phyloP scores from a whole-genome alignment of 2,888 invertebrate genomes.

The Conops quadrifasciatus region DNA sequence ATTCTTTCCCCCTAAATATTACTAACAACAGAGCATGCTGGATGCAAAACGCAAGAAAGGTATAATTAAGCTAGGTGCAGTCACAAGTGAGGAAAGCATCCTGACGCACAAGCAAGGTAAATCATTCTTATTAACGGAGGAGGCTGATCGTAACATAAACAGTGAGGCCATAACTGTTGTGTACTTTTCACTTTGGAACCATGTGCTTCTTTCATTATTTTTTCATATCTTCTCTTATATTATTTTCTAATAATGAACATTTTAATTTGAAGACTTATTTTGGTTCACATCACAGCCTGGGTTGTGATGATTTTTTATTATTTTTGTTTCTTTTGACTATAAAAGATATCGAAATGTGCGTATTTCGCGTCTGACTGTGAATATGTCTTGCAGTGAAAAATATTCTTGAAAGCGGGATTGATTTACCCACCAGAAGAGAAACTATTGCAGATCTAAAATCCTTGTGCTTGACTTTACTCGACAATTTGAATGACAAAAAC shows the following conservation, averaged over 20 bases:
- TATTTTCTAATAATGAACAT: no score
- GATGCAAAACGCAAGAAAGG: conserved; percentile 79
- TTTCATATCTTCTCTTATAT: no score
- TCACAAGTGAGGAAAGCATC: conserved; percentile 69
- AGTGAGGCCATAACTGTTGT: conserved; percentile 27
- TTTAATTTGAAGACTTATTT: no score
- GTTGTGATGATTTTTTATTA: no score
- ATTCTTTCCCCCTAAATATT: conserved; percentile 7
- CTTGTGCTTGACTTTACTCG: conserved; percentile 80
- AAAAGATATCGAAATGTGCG: no score
- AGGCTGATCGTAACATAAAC: conserved; percentile 3
- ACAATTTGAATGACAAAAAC: conserved; percentile 86
- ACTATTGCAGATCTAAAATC: conserved; percentile 81
- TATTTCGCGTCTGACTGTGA: no score
- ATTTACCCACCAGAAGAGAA: conserved; percentile 70
- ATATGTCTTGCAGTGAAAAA: conserved; percentile 71
- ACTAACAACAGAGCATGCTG: conserved; percentile 69
- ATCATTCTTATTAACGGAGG: conserved; percentile 23
- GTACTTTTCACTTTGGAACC: conserved; percentile 25
- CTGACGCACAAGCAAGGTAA: conserved; percentile 85
- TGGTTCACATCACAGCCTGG: no score
- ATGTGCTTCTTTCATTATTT: conserved; percentile 23
- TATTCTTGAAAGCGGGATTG: conserved; percentile 74
- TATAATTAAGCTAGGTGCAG: conserved; percentile 72
- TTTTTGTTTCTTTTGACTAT: no score